phyloP scores from a whole-genome alignment of 2,888 invertebrate genomes.

The Galeopsomyia nigrocyanea region DNA sequence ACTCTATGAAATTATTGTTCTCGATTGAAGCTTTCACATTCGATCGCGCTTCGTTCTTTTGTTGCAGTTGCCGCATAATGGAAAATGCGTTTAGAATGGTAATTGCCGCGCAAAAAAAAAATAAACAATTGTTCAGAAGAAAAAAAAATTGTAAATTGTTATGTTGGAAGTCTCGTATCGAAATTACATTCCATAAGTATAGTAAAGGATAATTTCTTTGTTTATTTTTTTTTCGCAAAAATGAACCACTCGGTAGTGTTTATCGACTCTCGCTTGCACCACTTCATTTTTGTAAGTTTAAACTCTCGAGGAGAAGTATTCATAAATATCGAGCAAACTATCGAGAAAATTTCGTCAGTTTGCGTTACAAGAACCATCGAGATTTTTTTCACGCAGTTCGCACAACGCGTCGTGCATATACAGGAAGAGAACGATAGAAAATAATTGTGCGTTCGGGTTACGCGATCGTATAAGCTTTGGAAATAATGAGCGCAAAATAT shows the following conservation, averaged over 20 bases:
- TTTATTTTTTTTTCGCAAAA: too few species aligned
- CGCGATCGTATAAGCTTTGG: slow-evolving; percentile 19
- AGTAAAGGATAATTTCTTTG: too few species aligned
- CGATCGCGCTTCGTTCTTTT: slow-evolving; percentile 15
- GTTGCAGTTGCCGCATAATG: neutral
- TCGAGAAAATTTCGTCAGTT: slow-evolving; percentile 26
- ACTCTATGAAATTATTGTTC: slow-evolving; percentile 40
- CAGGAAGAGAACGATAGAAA: slow-evolving; percentile 17
- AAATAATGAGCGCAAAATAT: slow-evolving; percentile 26
- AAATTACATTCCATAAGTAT: too few species aligned
- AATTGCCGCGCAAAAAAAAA: too few species aligned
- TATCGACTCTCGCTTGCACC: neutral
- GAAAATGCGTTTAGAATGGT: too few species aligned
- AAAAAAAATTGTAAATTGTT: too few species aligned
- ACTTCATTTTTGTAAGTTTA: neutral
- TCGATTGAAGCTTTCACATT: slow-evolving; percentile 34
- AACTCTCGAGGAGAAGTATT: too few species aligned
- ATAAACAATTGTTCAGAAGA: too few species aligned
- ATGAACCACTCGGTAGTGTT: too few species aligned
- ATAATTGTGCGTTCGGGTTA: slow-evolving; percentile 33
- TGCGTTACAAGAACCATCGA: neutral
- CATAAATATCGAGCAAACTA: neutral
- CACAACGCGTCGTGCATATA: neutral
- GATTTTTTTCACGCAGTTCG: slow-evolving; percentile 23
- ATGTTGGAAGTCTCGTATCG: too few species aligned